Conservation (phyloP, 2,888 invertebrate genomes). For the Monopis laevigella region DNA sequence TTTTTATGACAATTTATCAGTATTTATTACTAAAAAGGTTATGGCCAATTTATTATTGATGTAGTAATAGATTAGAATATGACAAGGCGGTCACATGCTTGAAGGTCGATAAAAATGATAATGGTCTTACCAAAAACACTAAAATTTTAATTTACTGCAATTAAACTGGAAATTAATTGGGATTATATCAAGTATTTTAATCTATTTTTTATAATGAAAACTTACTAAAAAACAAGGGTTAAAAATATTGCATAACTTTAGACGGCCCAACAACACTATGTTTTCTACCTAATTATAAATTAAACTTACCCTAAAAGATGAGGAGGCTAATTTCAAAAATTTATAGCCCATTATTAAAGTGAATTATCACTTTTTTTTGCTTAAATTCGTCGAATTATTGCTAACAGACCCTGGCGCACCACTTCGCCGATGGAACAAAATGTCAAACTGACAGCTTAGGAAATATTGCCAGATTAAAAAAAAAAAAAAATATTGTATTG, state of each 20-base stretch:
- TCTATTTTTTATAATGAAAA: not conserved
- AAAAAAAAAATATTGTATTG: no score
- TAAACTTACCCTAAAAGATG: conserved; percentile 46
- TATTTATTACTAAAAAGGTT: not conserved
- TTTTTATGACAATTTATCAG: not conserved
- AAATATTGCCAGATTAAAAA: no score
- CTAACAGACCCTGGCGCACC: conserved; percentile 35
- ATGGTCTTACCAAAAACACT: not conserved
- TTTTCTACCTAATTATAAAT: not conserved
- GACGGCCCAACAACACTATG: conserved; percentile 21
- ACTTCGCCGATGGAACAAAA: no score
- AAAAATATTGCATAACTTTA: conserved; percentile 43
- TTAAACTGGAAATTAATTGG: not conserved
- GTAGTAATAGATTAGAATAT: conserved; percentile 5
- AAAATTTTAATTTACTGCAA: not conserved
- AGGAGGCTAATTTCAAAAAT: conserved; percentile 49
- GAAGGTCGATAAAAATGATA: conserved; percentile 37
- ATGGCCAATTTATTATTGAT: not conserved
- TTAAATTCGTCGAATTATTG: conserved; percentile 20
- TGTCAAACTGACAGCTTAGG: no score
- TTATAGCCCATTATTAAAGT: conserved; percentile 46
- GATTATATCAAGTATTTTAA: not conserved
- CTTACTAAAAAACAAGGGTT: not conserved
- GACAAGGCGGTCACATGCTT: conserved; percentile 41
- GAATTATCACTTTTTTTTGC: conserved; percentile 14